phyloP scores from a whole-genome alignment of 1,140 invertebrate species.

The Nephila pilipes region DNA sequence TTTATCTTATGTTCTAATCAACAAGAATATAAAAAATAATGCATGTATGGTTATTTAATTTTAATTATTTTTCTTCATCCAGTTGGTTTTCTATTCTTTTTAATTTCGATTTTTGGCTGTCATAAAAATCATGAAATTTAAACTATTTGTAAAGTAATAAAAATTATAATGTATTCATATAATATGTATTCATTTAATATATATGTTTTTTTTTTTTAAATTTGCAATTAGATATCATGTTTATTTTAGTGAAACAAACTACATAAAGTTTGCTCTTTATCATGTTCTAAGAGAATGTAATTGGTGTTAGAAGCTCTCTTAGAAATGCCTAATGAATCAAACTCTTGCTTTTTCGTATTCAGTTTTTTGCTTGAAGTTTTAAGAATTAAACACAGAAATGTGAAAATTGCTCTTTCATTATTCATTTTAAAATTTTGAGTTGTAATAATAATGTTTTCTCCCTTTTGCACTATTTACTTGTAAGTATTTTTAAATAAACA shows the following conservation, averaged over 20 bases:
- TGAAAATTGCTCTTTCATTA: background rate
- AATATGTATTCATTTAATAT: no score
- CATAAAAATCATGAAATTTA: background rate
- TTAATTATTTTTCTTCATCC: slow-evolving; percentile 8
- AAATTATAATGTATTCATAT: no score
- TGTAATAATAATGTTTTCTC: slow-evolving; percentile 10
- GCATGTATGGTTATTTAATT: background rate
- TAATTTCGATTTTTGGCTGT: background rate
- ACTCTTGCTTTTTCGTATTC: no score
- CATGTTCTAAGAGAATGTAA: no score
- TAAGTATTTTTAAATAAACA: background rate
- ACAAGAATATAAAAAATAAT: background rate
- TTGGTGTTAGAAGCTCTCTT: no score
- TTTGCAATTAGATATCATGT: no score
- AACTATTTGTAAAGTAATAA: background rate
- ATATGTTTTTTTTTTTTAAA: no score
- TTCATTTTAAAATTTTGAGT: background rate
- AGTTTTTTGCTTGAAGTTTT: no score
- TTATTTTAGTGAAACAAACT: no score
- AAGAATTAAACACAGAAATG: no score
- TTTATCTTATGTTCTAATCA: slow-evolving; percentile 32
- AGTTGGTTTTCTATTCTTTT: background rate
- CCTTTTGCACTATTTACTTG: background rate
- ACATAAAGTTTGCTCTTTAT: no score
- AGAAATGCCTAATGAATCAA: no score